phyloP scores from a whole-genome alignment of 2,797 vertebrate species.

The Hybognathus amarus region DNA sequence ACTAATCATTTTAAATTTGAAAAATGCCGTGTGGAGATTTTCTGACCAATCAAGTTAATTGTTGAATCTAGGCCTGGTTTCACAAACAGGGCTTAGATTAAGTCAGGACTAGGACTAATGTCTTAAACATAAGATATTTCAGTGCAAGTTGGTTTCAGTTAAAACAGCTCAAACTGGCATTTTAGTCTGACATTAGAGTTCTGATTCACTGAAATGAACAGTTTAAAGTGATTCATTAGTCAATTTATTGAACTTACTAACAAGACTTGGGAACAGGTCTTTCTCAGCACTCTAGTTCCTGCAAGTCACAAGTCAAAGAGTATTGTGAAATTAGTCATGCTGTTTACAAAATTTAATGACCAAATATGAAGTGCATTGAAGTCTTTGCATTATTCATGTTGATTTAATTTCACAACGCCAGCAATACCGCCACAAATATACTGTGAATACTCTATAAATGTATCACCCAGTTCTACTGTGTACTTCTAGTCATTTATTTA shows the following conservation, averaged over 20 bases:
- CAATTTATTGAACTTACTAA: not conserved
- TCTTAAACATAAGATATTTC: too few species aligned
- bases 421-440: not conserved
- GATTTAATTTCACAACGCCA: not conserved
- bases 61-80: not conserved
- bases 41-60: not conserved
- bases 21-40: not conserved
- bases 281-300: not conserved
- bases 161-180: too few species aligned
- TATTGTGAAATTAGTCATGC: not conserved
- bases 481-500: constrained; percentile 14
- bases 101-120: too few species aligned
- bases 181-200: not conserved
- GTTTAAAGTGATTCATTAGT: not conserved
- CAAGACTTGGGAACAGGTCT: not conserved
- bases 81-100: too few species aligned
- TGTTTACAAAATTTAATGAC: not conserved
- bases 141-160: too few species aligned
- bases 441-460: not conserved
- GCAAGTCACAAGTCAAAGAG: not conserved
- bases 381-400: constrained; percentile 13
- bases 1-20: not conserved
- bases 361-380: constrained; percentile 9
- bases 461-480: not conserved
- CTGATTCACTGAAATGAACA: not conserved